Base-by-base conservation (phyloP, 2,888 invertebrate genomes). In the Oscheius sp. region DNA sequence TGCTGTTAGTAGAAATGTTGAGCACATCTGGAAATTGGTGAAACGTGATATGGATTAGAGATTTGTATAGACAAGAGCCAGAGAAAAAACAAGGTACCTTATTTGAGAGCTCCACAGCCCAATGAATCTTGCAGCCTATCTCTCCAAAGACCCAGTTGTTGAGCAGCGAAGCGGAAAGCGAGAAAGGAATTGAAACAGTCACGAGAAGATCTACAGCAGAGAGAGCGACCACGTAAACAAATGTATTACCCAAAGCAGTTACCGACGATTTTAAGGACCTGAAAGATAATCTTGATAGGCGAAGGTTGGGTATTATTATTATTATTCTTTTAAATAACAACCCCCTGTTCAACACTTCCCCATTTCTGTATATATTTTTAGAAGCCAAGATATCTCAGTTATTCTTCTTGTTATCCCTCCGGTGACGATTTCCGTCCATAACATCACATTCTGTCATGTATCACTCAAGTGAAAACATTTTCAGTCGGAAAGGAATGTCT, bases 131-230 rank as follows among this genome's bases (percentile, higher is more conserved):
- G 67, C 81, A 81, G 44, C 67, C 72, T 8, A 71, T 47, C 28
- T 70, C 70, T 14, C 81, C 81, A 38, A 80, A 81, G 24, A 77
- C 70, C 81, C 81, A 81, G 20, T 74, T 73, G 59, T 74, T 70
- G 8, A 80, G 74, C 9, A 78, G 66, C 24, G 57, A 50, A 28
- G 65, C 67, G 22, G 74, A 74, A 1, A 78, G 44, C 2, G 75
- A 72, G 50, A 80, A 73, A 9, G 80, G 80, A 38, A 80, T 80
- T 24, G 78, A 77, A 4, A 77, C 67, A 12, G 74, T 77, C 24
- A 80, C 80, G 14, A 80, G 70, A 5, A 78, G 69, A 65, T 80
- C 80, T 8, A 78, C 80, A 0, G 73, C 71, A 6, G 74, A 78
- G 1, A 80, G 68, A 0, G 75, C 77, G 20, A 80, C 74, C 1